A percentile compares a stretch with the other conserved stretches of the same genome.
phyloP scores from a whole-genome alignment of 2,888 invertebrate species.

The Rhopalosiphum nymphaeae region DNA sequence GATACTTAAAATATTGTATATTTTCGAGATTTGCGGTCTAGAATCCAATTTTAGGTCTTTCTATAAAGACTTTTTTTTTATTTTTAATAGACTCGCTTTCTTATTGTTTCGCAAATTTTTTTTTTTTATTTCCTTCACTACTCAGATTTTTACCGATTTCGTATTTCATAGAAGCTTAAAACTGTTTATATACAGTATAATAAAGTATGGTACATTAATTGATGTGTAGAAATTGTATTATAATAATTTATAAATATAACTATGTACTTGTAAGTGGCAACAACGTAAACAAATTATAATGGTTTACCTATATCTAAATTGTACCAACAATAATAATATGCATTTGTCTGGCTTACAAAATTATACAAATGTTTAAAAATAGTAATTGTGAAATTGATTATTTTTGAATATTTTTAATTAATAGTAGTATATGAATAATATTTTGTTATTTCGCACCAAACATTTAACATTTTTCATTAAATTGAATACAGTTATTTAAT shows the following conservation, averaged over 20 bases:
- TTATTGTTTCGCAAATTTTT: background rate
- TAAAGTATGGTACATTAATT: background rate
- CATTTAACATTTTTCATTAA: background rate
- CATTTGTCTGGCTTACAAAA: background rate
- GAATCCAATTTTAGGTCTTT: background rate
- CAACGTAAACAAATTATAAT: background rate
- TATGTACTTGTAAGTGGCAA: background rate
- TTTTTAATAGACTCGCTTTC: background rate
- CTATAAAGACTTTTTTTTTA: background rate
- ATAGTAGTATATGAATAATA: background rate
- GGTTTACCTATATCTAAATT: background rate
- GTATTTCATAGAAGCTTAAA: background rate
- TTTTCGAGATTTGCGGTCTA: background rate
- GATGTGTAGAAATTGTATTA: background rate
- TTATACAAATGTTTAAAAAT: background rate
- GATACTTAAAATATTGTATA: background rate
- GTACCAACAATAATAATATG: background rate
- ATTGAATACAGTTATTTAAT: background rate
- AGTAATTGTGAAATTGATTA: background rate
- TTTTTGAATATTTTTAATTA: background rate
- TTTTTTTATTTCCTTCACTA: background rate
- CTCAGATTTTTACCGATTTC: background rate
- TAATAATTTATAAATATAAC: background rate
- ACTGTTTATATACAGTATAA: background rate
- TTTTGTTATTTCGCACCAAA: background rate